These are phyloP conservation scores for Euzophera pinguis DNA, from an alignment of 2,888 invertebrate genomes.

Conservation along the genomic window DNA sequence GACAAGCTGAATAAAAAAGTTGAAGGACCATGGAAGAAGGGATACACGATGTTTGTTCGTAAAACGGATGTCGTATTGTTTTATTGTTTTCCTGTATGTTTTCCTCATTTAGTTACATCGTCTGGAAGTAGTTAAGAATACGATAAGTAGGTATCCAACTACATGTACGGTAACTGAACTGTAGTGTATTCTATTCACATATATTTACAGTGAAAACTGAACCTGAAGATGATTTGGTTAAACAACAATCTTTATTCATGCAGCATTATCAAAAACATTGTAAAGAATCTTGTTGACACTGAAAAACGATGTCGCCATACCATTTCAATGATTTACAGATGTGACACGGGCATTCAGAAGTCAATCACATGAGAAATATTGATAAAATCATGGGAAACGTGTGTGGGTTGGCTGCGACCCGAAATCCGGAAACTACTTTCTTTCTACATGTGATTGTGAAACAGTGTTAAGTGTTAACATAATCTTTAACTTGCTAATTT, in stretches of 20 bases:
- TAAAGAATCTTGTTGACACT: not conserved
- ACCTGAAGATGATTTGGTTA: too few species aligned
- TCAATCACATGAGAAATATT: not conserved
- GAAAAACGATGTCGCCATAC: not conserved
- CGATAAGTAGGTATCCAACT: too few species aligned
- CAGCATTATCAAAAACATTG: too few species aligned
- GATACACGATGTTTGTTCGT: not conserved
- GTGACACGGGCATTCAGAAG: constrained; percentile 1
- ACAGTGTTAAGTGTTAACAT: constrained; percentile 7
- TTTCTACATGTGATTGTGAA: constrained; percentile 3
- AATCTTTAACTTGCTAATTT: constrained; percentile 8
- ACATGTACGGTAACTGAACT: too few species aligned
- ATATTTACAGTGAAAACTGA: too few species aligned
- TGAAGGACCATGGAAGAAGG: too few species aligned
- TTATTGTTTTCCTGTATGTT: not conserved
- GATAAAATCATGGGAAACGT: not conserved
- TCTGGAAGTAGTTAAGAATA: too few species aligned
- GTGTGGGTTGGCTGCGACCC: not conserved
- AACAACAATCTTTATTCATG: too few species aligned
- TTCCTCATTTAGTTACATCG: too few species aligned
- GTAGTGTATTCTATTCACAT: too few species aligned
- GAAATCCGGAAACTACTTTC: constrained; percentile 8
- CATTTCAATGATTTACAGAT: not conserved
- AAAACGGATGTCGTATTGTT: not conserved
- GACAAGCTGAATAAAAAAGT: too few species aligned